Evolutionary conservation across 2,797 vertebrate genomes (phyloP).

Genomic region (Balearica regulorum): DNA sequence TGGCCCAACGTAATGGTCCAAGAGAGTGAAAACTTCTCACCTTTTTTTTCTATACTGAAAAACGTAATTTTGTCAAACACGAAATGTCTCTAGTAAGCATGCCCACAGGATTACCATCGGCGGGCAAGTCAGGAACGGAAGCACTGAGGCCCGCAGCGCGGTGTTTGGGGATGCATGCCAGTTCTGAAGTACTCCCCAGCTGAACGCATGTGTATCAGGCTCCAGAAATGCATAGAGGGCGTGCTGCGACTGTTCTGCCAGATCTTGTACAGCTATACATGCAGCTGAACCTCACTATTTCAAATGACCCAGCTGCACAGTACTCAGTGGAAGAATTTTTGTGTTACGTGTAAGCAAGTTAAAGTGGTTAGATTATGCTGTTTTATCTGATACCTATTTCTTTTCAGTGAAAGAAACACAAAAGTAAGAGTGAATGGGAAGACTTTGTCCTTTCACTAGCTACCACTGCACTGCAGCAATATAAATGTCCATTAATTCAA

Average conservation of each 20-base stretch:
- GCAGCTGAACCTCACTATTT: background rate
- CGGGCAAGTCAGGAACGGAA: background rate
- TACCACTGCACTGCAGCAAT: background rate
- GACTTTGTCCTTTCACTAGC: background rate
- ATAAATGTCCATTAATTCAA: background rate
- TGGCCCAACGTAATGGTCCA: background rate
- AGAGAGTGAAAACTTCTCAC: background rate
- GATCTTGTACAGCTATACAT: background rate
- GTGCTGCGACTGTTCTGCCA: background rate
- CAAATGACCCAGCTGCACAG: background rate
- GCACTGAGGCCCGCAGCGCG: background rate
- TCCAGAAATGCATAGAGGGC: background rate
- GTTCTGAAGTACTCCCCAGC: background rate
- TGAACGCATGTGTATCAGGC: background rate
- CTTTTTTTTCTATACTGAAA: background rate
- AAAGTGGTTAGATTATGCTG: background rate
- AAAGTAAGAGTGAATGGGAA: background rate
- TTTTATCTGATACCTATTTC: background rate
- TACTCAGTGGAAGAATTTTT: background rate
- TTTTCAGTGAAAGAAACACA: background rate
- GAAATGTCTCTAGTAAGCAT: background rate
- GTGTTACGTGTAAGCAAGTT: background rate
- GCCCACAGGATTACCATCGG: accelerated
- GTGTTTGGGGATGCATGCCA: background rate
- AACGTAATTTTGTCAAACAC: background rate